Evolutionary conservation across 2,888 invertebrate species (phyloP), one percentile per base, ranked within the genome.

Genomic region (Pharmacophagus antenor): DNA sequence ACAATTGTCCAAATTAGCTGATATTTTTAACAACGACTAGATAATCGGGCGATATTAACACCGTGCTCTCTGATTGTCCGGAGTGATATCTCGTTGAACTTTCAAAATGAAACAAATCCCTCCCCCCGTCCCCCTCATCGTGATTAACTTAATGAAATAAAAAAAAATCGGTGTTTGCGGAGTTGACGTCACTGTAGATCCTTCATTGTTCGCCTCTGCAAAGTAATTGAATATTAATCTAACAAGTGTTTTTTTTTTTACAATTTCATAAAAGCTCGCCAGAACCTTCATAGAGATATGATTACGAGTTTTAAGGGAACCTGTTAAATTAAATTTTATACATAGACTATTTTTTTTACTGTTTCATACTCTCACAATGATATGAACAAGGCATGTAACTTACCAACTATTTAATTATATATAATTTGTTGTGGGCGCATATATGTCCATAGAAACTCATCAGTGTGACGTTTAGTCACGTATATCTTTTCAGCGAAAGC

Each of bases 21-120:
- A 67, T 72, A 71, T 70, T 74, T 80, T 78, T 72, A 76, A 77
- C 60, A 74, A 72, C 75, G 72, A 69, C 49, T 70, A 76, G 85
- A 85, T 85, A 80, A 85, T 64, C 65, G 53, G 65, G 71, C 56
- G 56, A 31, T 61, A 56, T 62, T 61, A 63, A 62, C 64, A 50
- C 37, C 44, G 20, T 57, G 51, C 63, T 59, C 54, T 54, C 62
- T 67, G 63, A 67, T 65, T 63, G 59, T 61, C 17, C 51, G 31
- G 51, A 60, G 12, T 61, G 62, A 63, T 67, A 61, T 62, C 46
- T n/a, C 60, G 62, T 54, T 62, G 61, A 62, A 65, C 55, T 51
- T 46, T 51, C 56, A 37, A 57, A 61, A 56, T 57, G 27, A 53
- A 53, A 52, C 21, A 49, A 57, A 57, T 49, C 48, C 51, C 25